Conservation (phyloP, 1,140 invertebrate species). For the Capitella teleta region DNA sequence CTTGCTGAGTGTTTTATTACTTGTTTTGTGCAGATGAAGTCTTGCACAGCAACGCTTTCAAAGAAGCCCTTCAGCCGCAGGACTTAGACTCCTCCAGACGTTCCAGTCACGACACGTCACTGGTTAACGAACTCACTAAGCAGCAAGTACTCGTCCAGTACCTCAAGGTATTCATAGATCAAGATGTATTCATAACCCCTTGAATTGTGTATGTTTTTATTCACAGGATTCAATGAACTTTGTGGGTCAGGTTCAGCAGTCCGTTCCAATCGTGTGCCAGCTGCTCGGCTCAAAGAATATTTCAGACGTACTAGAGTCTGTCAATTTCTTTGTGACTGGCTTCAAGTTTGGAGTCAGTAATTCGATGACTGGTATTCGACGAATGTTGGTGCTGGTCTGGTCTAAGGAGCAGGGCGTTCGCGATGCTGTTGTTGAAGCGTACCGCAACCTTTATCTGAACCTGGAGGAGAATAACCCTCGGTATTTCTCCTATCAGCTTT, state of each 20-base stretch:
- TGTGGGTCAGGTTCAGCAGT: conserved; percentile 53
- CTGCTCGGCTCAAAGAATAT: conserved; percentile 62
- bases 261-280: conserved; percentile 58
- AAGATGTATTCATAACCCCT: background rate
- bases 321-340: conserved; percentile 65
- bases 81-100: background rate
- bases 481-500: background rate
- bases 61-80: background rate
- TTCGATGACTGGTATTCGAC: conserved; percentile 49
- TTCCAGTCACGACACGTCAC: background rate
- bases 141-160: conserved; percentile 40
- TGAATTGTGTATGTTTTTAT: conserved; percentile 6
- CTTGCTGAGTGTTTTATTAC: background rate
- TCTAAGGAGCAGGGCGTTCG: conserved; percentile 53
- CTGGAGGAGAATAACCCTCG: conserved; percentile 20
- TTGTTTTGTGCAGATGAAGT: background rate
- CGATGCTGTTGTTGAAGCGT: conserved; percentile 53
- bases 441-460: conserved; percentile 53
- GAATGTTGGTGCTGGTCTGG: conserved; percentile 66
- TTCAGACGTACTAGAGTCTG: conserved; percentile 69
- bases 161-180: conserved; percentile 25
- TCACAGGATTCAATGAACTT: conserved; percentile 56
- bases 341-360: conserved; percentile 65
- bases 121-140: conserved; percentile 26
- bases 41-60: too few relatives aligned